Percentiles rank a stretch among this genome's conserved stretches.
Evolutionary conservation across 2,797 vertebrate genomes (phyloP).

Genomic region (Hylomyscus alleni): DNA sequence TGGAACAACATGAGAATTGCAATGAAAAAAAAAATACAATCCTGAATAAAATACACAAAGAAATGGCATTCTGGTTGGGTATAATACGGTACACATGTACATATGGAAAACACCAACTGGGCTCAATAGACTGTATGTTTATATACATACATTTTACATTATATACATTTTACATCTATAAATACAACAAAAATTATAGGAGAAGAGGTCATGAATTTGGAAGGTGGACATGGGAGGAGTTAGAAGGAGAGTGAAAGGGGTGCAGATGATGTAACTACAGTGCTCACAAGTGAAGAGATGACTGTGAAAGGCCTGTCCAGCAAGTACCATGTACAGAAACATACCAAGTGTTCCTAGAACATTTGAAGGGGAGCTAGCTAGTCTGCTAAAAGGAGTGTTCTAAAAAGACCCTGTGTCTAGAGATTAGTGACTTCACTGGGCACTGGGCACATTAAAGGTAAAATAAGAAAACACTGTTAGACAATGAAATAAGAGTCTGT

Average conservation of each 20-base stretch:
- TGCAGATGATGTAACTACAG: background rate
- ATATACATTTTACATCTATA: background rate
- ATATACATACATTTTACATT: too few relatives aligned
- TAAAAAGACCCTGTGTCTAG: background rate
- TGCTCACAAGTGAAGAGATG: background rate
- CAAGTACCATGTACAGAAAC: background rate
- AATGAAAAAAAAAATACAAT: background rate
- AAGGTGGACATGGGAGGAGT: background rate
- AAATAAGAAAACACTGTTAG: background rate
- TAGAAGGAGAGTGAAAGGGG: background rate
- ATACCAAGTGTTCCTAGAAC: background rate
- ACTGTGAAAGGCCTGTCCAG: background rate
- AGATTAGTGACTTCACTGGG: background rate
- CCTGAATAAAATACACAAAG: constrained; percentile 12
- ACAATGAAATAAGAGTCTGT: background rate
- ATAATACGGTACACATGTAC: background rate
- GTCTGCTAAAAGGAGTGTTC: background rate
- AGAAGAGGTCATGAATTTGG: background rate
- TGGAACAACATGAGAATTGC: background rate
- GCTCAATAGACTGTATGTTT: background rate
- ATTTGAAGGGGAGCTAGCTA: background rate
- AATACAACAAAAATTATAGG: background rate
- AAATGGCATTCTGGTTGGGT: constrained; percentile 12
- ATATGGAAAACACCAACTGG: background rate
- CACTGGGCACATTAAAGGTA: background rate